Conservation (phyloP, 2,797 vertebrate species). For the Neoniphon sammara region DNA sequence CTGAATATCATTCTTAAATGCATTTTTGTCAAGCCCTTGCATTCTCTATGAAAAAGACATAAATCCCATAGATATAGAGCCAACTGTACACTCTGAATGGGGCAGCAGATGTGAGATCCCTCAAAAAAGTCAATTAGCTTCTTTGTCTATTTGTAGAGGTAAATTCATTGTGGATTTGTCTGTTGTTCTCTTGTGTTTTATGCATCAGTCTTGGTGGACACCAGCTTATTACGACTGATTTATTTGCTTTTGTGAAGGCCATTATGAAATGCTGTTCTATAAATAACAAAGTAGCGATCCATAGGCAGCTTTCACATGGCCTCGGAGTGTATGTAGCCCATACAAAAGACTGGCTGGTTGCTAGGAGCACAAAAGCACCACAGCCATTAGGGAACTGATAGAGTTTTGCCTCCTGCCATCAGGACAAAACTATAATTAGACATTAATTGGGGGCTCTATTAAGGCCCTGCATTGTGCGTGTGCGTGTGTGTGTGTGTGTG, state of each 20-base stretch:
- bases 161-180: constrained; percentile 6
- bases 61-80: not conserved
- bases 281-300: constrained; percentile 89
- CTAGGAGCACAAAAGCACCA: constrained; percentile 89
- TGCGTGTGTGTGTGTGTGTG: constrained; percentile 25
- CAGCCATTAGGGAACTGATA: constrained; percentile 88
- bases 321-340: constrained; percentile 72
- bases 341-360: constrained; percentile 86
- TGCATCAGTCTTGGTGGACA: constrained; percentile 78
- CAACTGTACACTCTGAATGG: not conserved
- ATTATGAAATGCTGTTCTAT: constrained; percentile 84
- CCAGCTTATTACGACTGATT: constrained; percentile 87
- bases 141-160: constrained; percentile 12
- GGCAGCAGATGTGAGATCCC: not conserved
- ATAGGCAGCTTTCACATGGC: constrained; percentile 85
- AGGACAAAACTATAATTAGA: constrained; percentile 94
- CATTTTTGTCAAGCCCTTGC: not conserved
- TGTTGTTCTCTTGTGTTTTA: constrained; percentile 67
- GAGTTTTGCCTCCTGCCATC: constrained; percentile 90
- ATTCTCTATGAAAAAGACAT: not conserved
- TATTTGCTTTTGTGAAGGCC: constrained; percentile 86
- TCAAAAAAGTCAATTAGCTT: constrained; percentile 9
- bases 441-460: constrained; percentile 90
- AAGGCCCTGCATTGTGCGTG: constrained; percentile 81
- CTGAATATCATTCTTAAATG: not conserved